phyloP scores from a whole-genome alignment of 2,113 vertebrate species.

The Elanoides forficatus region DNA sequence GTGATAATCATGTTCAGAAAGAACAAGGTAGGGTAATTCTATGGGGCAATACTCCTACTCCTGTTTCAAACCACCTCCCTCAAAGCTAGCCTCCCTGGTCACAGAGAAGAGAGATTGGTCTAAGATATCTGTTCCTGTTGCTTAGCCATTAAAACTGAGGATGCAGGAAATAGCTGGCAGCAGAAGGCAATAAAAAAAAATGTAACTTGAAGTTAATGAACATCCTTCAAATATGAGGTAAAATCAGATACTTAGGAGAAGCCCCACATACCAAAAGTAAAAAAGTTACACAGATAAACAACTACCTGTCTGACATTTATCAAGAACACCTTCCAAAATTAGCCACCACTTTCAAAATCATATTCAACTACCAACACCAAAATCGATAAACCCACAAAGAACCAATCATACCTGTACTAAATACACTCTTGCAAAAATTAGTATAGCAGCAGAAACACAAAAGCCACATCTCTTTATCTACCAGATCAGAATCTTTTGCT shows the following conservation, averaged over 20 bases:
- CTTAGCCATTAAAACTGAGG: neutral
- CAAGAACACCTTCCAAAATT: neutral
- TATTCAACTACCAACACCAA: neutral
- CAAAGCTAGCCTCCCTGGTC: neutral
- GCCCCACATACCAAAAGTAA: neutral
- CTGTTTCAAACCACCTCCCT: neutral
- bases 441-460: neutral
- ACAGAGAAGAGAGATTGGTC: neutral
- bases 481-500: neutral
- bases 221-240: neutral
- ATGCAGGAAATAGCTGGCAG: neutral
- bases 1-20: neutral
- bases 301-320: neutral
- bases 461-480: neutral
- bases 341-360: neutral
- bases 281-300: neutral
- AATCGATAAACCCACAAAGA: neutral
- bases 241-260: neutral
- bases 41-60: neutral
- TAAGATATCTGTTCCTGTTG: neutral
- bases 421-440: neutral
- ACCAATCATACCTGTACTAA: neutral
- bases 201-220: neutral
- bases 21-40: neutral
- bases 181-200: neutral